Evolutionary conservation across 2,113 vertebrate species (phyloP).

Genomic region (Carlito syrichta): DNA sequence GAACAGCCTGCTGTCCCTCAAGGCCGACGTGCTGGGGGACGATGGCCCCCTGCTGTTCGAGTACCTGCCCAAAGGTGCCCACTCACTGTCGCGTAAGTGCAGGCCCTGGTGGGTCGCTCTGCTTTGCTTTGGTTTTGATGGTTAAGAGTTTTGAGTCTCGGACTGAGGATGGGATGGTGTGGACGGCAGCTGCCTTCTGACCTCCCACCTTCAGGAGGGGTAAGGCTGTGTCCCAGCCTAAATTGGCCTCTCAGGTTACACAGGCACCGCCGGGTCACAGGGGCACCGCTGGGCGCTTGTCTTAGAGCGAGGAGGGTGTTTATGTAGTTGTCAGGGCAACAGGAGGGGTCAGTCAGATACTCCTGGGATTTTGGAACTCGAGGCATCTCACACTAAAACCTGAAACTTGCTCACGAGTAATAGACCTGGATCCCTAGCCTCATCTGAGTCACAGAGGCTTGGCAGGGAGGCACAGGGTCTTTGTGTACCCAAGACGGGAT

Average conservation of each 20-base stretch:
- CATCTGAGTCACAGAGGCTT: neutral
- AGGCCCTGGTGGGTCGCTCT: neutral
- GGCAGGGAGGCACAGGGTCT: neutral
- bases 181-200: neutral
- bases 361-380: too few relatives aligned
- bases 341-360: neutral
- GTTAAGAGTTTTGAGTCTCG: neutral
- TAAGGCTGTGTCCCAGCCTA: neutral
- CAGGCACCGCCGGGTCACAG: too few relatives aligned
- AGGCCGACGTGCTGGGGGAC: conserved; percentile 94
- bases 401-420: too few relatives aligned
- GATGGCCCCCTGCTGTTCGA: conserved; percentile 96
- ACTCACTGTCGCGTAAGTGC: conserved; percentile 96
- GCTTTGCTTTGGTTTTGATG: neutral
- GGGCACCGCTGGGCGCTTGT: neutral
- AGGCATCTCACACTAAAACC: neutral
- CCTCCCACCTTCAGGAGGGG: neutral
- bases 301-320: neutral
- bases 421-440: too few relatives aligned
- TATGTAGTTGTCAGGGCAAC: neutral
- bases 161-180: neutral
- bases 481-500: neutral
- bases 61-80: conserved; percentile 95
- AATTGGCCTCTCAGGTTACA: neutral
- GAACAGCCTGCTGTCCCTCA: conserved; percentile 96